These are phyloP conservation scores for Nomada goodeniana DNA, from an alignment of 2,888 invertebrate genomes.

Conservation along the genomic window DNA sequence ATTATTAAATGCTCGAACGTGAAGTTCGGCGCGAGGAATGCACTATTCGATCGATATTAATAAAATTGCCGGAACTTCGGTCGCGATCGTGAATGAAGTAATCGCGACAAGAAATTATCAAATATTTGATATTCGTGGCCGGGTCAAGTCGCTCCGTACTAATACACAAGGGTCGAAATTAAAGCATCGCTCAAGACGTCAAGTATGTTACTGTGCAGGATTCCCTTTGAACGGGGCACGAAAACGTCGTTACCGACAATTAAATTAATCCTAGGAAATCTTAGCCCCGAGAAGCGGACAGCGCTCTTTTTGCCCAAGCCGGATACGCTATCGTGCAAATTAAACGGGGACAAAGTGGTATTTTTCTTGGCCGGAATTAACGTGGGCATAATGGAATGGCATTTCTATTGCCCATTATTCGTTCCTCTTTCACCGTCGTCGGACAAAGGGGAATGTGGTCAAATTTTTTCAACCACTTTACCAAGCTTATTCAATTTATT, in stretches of 20 bases:
- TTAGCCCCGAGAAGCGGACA: conserved; percentile 8
- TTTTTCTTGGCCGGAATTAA: conserved; percentile 36
- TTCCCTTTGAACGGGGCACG: not conserved
- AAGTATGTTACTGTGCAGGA: conserved; percentile 23
- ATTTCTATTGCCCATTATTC: conserved; percentile 39
- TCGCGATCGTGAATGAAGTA: no score
- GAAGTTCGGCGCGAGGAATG: no score
- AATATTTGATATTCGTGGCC: not conserved
- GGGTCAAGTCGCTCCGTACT: conserved; percentile 20
- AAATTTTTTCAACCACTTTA: conserved; percentile 26
- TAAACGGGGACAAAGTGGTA: conserved; percentile 16
- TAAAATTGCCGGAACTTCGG: no score
- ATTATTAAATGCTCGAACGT: no score
- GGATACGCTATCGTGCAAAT: not conserved
- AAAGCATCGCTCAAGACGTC: conserved; percentile 23
- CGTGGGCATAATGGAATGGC: conserved; percentile 14
- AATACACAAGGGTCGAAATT: conserved; percentile 17
- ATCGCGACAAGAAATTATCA: no score
- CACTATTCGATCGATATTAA: no score
- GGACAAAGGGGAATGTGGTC: not conserved
- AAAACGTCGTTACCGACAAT: conserved; percentile 34
- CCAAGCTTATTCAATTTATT: conserved; percentile 4
- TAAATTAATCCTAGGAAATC: conserved; percentile 33
- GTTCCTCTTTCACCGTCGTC: not conserved
- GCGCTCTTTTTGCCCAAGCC: not conserved